Conservation (phyloP, 53 echinoderm and acorn worm genomes). For the Hippasteria phrygiana region DNA sequence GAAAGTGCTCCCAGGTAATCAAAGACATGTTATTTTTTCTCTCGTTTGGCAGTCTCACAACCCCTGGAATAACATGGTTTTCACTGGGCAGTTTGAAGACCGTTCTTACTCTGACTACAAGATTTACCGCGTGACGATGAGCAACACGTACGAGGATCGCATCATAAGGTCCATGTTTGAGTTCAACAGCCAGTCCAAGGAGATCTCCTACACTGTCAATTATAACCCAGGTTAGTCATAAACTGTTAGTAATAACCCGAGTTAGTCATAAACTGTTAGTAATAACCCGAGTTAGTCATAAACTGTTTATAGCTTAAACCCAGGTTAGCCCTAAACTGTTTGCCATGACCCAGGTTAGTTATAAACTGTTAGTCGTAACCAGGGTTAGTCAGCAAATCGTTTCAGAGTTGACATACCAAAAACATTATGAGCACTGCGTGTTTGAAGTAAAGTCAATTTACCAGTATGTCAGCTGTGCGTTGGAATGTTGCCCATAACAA, state of each 20-base stretch:
- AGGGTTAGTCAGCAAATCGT: conserved; percentile 64
- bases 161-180: conserved; percentile 48
- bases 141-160: conserved; percentile 41
- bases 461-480: too few relatives aligned
- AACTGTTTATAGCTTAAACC: too few relatives aligned
- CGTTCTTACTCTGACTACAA: conserved; percentile 55
- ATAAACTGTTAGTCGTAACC: neutral
- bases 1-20: too few relatives aligned
- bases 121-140: conserved; percentile 61
- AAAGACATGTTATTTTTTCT: too few relatives aligned
- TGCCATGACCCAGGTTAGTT: conserved; percentile 61
- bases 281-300: conserved; percentile 33
- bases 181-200: conserved; percentile 48
- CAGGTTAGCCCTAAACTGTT: conserved; percentile 32
- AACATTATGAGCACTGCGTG: too few relatives aligned
- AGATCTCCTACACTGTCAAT: conserved; percentile 52
- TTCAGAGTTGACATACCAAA: too few relatives aligned
- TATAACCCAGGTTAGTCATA: conserved; percentile 60
- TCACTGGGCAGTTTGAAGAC: conserved; percentile 65
- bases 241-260: neutral
- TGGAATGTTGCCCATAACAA: too few relatives aligned
- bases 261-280: conserved; percentile 17
- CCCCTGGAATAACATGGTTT: conserved; percentile 8
- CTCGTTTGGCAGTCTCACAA: conserved; percentile 21
- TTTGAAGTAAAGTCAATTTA: too few relatives aligned